Evolutionary conservation across 2,888 invertebrate species (phyloP), one percentile per base, ranked within the genome.

Genomic region (Dolichopus griseipennis): DNA sequence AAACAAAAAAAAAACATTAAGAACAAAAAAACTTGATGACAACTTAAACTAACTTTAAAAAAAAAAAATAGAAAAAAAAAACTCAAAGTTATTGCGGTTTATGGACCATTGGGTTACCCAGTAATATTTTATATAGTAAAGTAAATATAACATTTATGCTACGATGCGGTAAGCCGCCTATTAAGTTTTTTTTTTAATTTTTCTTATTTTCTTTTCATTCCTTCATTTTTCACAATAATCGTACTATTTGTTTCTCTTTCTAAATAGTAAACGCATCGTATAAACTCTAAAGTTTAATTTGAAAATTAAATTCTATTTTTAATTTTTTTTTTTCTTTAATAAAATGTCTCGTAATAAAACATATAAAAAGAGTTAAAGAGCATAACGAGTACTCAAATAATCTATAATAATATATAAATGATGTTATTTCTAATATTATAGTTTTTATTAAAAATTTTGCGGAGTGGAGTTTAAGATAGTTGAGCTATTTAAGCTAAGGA

Each of bases 81-180:
- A 52, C 27, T 27, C 27, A 27, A 27, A 27, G 27, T 27, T 27
- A 27, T 52, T 52, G 52, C 52, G 52, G 52, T 52, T 52, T 52
- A 52, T 52, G 52, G 52, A 52, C 52, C 52, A 52, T 52, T 52
- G 52, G 52, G 52, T 52, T 52, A 52, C 52, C 52, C 18, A 52
- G 9, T 6, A 18, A 12, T 2, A 18, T 18, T 52, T 18, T 12
- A 9, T 15, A 52, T 15, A 52, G n/a, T 18, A 18, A 52, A 15
- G 41, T 41, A 41, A 41, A 41, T 41, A 41, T 41, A 41, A 41
- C 41, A 27, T 27, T 27, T 41, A 41, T 12, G 41, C 8, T 12
- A 41, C 41, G 9, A 18, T 52, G 15, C 52, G 52, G n/a, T 52
- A 52, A 12, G 37, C 37, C 37, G 37, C 37, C 37, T 37, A 52